phyloP scores from a whole-genome alignment of 2,113 vertebrate genomes.

The Xiphophorus couchianus region DNA sequence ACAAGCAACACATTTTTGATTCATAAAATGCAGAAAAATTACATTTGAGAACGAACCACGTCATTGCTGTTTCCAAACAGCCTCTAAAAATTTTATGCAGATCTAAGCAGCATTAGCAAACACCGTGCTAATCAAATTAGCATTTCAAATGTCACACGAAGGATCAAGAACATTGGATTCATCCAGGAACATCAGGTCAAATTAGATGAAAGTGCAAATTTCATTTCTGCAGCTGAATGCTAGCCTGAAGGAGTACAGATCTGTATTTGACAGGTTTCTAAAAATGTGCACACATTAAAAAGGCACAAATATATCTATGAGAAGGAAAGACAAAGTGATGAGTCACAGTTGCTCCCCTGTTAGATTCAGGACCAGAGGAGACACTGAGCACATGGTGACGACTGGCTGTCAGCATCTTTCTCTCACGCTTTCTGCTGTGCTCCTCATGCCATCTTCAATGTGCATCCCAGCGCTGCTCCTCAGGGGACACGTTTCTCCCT shows the following conservation, averaged over 20 bases:
- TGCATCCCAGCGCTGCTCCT: slow-evolving; percentile 32
- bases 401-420: slow-evolving; percentile 49
- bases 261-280: background rate
- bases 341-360: background rate
- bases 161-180: slow-evolving; percentile 38
- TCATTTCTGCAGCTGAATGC: slow-evolving; percentile 13
- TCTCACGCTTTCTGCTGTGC: slow-evolving; percentile 30
- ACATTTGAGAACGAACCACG: slow-evolving; percentile 9
- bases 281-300: background rate
- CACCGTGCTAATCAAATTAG: slow-evolving; percentile 48
- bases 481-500: slow-evolving; percentile 28
- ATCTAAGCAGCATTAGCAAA: slow-evolving; percentile 38
- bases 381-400: slow-evolving; percentile 20
- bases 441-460: slow-evolving; percentile 50
- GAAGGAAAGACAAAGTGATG: background rate
- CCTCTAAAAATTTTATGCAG: slow-evolving; percentile 1
- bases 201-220: slow-evolving; percentile 30
- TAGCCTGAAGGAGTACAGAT: background rate
- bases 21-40: background rate
- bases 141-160: slow-evolving; percentile 47
- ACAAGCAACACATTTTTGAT: background rate
- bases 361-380: slow-evolving; percentile 22
- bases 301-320: background rate
- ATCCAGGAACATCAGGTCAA: slow-evolving; percentile 38
- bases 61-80: slow-evolving; percentile 18